These are phyloP conservation scores for Alfaro cultratus DNA, from an alignment of 2,797 vertebrate species.

Conservation along the genomic window DNA sequence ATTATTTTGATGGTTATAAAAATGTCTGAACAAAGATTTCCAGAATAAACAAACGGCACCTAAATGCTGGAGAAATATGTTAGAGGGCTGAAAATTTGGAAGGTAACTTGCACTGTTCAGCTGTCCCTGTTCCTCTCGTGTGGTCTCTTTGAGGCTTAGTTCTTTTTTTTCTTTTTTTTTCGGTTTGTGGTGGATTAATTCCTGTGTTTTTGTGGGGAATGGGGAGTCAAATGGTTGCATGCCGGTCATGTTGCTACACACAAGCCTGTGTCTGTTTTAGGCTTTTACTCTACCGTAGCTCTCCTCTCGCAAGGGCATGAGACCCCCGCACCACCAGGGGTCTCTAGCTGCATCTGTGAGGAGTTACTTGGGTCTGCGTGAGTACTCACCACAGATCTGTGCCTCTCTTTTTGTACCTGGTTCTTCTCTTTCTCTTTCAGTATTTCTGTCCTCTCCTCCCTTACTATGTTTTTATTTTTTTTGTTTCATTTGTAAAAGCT, in stretches of 20 bases:
- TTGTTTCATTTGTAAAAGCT: slow-evolving; percentile 29
- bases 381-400: slow-evolving; percentile 93
- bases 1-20: too few species aligned
- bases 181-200: slow-evolving; percentile 25
- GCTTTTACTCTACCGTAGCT: slow-evolving; percentile 94
- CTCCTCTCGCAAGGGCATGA: slow-evolving; percentile 94
- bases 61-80: not conserved
- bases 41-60: not conserved
- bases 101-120: not conserved
- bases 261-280: slow-evolving; percentile 99
- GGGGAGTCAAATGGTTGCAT: slow-evolving; percentile 69
- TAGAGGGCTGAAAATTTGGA: not conserved
- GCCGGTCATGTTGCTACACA: slow-evolving; percentile 97
- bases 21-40: not conserved
- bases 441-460: slow-evolving; percentile 32
- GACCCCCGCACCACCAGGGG: slow-evolving; percentile 95
- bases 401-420: slow-evolving; percentile 42
- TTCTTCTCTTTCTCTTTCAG: slow-evolving; percentile 38
- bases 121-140: not conserved
- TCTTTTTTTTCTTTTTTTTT: not conserved
- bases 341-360: slow-evolving; percentile 98
- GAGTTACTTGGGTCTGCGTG: slow-evolving; percentile 97
- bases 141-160: not conserved
- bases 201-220: slow-evolving; percentile 29
- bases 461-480: slow-evolving; percentile 29